phyloP scores from a whole-genome alignment of 1,140 invertebrate species.

The Drosophila nikananu region DNA sequence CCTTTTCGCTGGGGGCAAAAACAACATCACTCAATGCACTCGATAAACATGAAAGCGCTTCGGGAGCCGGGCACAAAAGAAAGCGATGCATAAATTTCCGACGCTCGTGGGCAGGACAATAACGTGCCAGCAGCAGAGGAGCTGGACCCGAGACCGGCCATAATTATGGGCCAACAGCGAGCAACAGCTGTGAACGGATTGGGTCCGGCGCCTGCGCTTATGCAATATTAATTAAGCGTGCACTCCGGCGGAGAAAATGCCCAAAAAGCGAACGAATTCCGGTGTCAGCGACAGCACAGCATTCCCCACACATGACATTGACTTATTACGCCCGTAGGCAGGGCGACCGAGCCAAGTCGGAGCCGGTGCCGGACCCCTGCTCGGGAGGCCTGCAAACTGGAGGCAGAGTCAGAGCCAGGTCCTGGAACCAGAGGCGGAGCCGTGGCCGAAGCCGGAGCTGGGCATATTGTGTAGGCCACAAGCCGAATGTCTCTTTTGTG shows the following conservation, averaged over 20 bases:
- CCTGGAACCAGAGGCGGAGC: conserved; percentile 7
- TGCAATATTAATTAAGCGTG: conserved; percentile 80
- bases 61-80: conserved; percentile 40
- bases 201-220: conserved; percentile 62
- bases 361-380: not conserved
- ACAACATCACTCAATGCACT: conserved; percentile 60
- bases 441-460: conserved; percentile 3
- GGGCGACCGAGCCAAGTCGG: conserved; percentile 19
- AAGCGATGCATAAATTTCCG: conserved; percentile 64
- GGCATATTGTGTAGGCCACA: conserved; percentile 45
- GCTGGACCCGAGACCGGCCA: conserved; percentile 21
- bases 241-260: conserved; percentile 29
- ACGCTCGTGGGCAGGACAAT: conserved; percentile 38
- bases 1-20: conserved; percentile 23
- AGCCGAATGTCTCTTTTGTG: conserved; percentile 68
- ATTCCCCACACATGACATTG: conserved; percentile 61
- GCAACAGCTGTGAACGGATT: conserved; percentile 44
- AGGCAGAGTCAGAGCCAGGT: conserved; percentile 4
- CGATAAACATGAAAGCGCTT: conserved; percentile 53
- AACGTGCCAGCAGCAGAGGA: conserved; percentile 36
- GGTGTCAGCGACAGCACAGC: conserved; percentile 29
- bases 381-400: not conserved
- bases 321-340: conserved; percentile 63
- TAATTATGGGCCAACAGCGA: conserved; percentile 59
- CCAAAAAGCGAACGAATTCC: conserved; percentile 39